Evolutionary conservation across 1,140 invertebrate genomes (phyloP).

Genomic region (Drosophila melanogaster): Release_6_plus_ISO1_MT NT_033777.3:6617501-6618000

Average conservation of each 20-base stretch:
- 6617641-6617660: conserved; percentile 35
- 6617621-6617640: conserved; percentile 77
- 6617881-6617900: conserved; percentile 1
- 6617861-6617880: neutral
- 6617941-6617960: too few species aligned
- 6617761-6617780: conserved; percentile 55
- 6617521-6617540: neutral
- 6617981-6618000: too few species aligned
- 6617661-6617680: conserved; percentile 49
- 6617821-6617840: conserved; percentile 63
- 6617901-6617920: neutral
- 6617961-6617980: too few species aligned
- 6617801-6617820: conserved; percentile 72
- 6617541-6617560: conserved; percentile 38
- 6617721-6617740: conserved; percentile 45
- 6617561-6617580: conserved; percentile 56
- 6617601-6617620: conserved; percentile 75
- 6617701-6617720: conserved; percentile 33
- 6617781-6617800: conserved; percentile 60
- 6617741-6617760: conserved; percentile 45
- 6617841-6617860: conserved; percentile 20
- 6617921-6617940: too few species aligned
- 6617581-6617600: conserved; percentile 69
- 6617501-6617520: conserved; percentile 16
- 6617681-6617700: conserved; percentile 28